Percentiles rank a stretch among this genome's conserved stretches.
These are phyloP conservation scores for Magallana nippona DNA, from an alignment of 2,888 invertebrate species.

Conservation along the genomic window DNA sequence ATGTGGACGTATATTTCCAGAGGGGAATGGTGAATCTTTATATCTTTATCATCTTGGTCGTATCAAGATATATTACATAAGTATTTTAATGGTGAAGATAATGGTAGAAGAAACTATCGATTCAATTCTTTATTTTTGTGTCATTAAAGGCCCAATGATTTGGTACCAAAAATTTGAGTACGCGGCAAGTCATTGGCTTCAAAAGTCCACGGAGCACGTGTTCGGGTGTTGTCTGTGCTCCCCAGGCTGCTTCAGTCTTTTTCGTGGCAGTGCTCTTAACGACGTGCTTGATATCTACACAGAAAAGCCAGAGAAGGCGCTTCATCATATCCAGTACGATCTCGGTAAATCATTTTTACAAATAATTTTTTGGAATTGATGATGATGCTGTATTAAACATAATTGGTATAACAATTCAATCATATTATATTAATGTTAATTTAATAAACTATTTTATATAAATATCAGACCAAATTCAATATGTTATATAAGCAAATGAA, in stretches of 20 bases:
- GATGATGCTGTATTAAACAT: too few relatives aligned
- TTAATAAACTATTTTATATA: too few relatives aligned
- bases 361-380: too few relatives aligned
- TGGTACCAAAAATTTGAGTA: constrained; percentile 44
- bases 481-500: too few relatives aligned
- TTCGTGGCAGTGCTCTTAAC: constrained; percentile 8
- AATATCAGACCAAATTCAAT: too few relatives aligned
- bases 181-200: constrained; percentile 39
- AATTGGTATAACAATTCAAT: too few relatives aligned
- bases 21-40: not conserved
- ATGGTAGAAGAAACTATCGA: not conserved
- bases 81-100: too few relatives aligned
- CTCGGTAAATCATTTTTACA: constrained; percentile 35
- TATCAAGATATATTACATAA: too few relatives aligned
- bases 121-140: not conserved
- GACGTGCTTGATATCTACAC: constrained; percentile 35
- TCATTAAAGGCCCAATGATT: constrained; percentile 34
- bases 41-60: too few relatives aligned
- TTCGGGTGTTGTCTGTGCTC: constrained; percentile 37
- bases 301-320: constrained; percentile 1
- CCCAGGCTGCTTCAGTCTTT: constrained; percentile 37
- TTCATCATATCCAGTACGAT: constrained; percentile 35
- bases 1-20: constrained; percentile 11
- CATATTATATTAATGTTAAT: too few relatives aligned
- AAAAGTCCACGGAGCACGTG: constrained; percentile 40